These are phyloP conservation scores for Penelope pileata DNA, from an alignment of 2,113 vertebrate genomes.

Conservation along the genomic window DNA sequence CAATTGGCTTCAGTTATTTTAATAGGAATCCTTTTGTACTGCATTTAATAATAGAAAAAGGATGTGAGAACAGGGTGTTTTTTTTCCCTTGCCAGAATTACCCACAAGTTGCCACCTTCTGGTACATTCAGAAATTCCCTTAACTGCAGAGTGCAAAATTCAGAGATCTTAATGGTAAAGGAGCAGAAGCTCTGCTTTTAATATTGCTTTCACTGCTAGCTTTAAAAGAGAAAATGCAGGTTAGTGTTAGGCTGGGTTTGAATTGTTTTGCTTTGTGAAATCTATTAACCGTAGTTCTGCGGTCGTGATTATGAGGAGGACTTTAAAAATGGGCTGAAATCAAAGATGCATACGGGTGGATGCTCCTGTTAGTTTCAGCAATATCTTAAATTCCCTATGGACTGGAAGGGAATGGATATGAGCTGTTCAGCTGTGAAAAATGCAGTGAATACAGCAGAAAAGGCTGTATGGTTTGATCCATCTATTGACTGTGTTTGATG, in stretches of 20 bases:
- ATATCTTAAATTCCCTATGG: background rate
- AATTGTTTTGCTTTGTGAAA: background rate
- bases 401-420: background rate
- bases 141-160: background rate
- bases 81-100: background rate
- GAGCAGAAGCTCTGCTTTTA: background rate
- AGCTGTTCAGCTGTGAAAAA: background rate
- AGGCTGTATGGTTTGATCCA: background rate
- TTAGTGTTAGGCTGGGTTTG: background rate
- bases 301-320: background rate
- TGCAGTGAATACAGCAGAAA: background rate
- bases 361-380: background rate
- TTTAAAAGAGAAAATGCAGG: background rate
- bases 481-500: background rate
- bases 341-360: background rate
- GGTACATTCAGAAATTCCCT: background rate
- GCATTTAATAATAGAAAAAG: constrained; percentile 3
- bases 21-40: background rate
- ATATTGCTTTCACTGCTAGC: background rate
- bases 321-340: background rate
- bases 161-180: background rate
- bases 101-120: background rate
- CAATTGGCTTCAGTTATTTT: background rate
- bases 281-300: background rate
- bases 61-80: background rate